Conservation (phyloP, 2,113 vertebrate genomes). For the Irena cyanogastra region DNA sequence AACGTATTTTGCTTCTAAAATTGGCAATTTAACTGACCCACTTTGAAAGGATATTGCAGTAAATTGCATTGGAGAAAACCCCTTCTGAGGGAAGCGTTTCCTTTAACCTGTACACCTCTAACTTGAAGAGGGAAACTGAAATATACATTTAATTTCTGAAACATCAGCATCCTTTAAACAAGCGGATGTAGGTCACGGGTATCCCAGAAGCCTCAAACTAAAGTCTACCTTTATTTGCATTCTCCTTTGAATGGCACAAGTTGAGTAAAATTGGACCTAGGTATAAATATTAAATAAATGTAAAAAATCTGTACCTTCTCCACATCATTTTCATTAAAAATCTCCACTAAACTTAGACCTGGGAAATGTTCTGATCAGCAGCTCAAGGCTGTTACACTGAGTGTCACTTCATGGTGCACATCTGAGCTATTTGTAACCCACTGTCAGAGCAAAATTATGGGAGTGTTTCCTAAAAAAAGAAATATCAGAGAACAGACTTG, state of each 20-base stretch:
- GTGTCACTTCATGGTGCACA: neutral
- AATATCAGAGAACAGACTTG: neutral
- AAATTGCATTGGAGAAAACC: constrained; percentile 56
- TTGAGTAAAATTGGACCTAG: neutral
- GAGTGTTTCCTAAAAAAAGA: neutral
- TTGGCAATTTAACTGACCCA: constrained; percentile 69
- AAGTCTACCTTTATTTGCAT: neutral
- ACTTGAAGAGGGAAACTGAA: constrained; percentile 55
- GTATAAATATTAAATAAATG: neutral
- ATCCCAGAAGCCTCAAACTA: neutral
- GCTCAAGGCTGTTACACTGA: neutral
- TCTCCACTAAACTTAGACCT: neutral
- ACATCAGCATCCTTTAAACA: neutral
- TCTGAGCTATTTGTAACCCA: neutral
- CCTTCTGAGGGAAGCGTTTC: constrained; percentile 57
- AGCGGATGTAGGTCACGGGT: neutral
- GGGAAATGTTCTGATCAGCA: neutral
- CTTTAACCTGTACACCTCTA: constrained; percentile 42
- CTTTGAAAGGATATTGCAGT: constrained; percentile 72
- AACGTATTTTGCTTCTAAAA: neutral
- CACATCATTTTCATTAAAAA: neutral
- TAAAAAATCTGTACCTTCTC: neutral
- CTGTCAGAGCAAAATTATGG: neutral
- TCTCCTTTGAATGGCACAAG: neutral
- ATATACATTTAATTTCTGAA: neutral